Base-by-base conservation (phyloP, 2,113 vertebrate species). In the Mus spicilegus region DNA sequence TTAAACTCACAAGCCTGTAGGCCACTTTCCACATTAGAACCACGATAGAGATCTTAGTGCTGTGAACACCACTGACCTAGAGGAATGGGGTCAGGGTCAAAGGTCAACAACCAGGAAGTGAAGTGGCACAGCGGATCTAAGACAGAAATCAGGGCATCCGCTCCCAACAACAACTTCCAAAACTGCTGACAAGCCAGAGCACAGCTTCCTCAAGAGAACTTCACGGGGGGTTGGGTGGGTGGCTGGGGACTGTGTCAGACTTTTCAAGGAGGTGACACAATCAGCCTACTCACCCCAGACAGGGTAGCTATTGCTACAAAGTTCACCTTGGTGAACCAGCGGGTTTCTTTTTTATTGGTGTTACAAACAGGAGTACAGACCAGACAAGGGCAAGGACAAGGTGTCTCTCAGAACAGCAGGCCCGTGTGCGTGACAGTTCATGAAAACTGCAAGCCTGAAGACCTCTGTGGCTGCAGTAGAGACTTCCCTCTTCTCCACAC, bases 101-200 rank as follows among this genome's bases (percentile, higher is more conserved):
- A 96, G 72, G 36, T 36, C 94, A 91, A 58, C 90, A 81, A 91
- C 0, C 4, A 72, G 58, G 42, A 67, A 24, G 12, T 72, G 7
- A 73, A 33, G 26, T 7, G 87, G 89, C 0, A 54, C 75, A 84
- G 42, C n/a, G 49, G 96, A 78, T 63, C 80, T 69, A 26, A n/a
- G 11, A 4, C 1, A 56, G 58, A 4, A 22, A 36, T 17, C 42
- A 22, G 76, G 73, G 12, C 54, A 54, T 20, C 11, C 30, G 70
- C 2, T 7, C 51, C 28, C 51, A 67, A 28, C 4, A 33, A 20
- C 17, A 63, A 61, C 30, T 75, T 96, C 94, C 86, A 72, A 61
- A 61, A 85, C 85, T 8, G 72, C 85, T 65, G 90, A 94, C 87
- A 82, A 88, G 69, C 54, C 95, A 91, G 82, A 96, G 94, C 65